Conservation (phyloP, 1,140 invertebrate species). For the Drosophila takahashii region DNA sequence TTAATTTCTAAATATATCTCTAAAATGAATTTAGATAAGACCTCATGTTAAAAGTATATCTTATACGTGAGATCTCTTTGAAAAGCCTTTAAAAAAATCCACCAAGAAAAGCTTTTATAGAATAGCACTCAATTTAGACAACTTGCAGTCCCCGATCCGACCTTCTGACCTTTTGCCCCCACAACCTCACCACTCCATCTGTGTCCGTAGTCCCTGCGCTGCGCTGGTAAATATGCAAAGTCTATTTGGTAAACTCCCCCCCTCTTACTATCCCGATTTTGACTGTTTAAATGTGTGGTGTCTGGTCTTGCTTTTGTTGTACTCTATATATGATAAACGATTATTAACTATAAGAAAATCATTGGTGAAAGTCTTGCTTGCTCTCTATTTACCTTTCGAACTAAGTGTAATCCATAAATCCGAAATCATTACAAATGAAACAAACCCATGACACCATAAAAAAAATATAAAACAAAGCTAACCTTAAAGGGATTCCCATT, state of each 20-base stretch:
- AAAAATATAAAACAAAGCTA: constrained; percentile 49
- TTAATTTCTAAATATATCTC: no score
- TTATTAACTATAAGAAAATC: constrained; percentile 64
- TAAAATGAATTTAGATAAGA: no score
- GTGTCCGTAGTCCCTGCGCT: constrained; percentile 73
- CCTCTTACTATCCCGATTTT: constrained; percentile 27
- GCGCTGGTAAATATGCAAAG: constrained; percentile 77
- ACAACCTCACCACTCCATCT: constrained; percentile 41
- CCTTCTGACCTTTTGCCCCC: constrained; percentile 26
- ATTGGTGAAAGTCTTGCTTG: constrained; percentile 73
- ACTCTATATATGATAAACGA: constrained; percentile 34
- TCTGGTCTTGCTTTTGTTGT: constrained; percentile 74
- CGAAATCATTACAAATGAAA: constrained; percentile 41
- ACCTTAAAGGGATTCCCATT: constrained; percentile 49
- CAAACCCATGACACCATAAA: constrained; percentile 41
- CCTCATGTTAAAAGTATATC: no score
- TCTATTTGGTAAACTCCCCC: constrained; percentile 29
- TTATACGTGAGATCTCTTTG: no score
- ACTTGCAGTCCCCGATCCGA: constrained; percentile 22
- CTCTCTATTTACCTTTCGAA: constrained; percentile 58
- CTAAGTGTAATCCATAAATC: constrained; percentile 55
- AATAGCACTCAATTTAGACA: constrained; percentile 8
- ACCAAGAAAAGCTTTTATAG: not conserved
- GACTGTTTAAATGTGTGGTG: constrained; percentile 72
- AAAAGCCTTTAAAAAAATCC: no score